Evolutionary conservation across 2,113 vertebrate species (phyloP).

Genomic region (Thryonomys swinderianus): DNA sequence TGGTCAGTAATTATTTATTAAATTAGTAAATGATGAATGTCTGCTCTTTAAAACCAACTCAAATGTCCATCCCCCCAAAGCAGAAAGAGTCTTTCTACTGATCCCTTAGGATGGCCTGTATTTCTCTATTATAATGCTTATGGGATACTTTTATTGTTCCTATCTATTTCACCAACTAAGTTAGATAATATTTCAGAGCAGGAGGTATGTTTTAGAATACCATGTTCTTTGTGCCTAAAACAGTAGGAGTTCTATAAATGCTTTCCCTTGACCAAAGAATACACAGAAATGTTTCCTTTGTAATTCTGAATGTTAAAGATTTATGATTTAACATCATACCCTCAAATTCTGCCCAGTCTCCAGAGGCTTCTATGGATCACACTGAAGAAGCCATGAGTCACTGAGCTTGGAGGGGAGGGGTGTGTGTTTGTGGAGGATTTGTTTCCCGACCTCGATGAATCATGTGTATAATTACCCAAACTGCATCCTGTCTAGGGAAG

Average conservation of each 20-base stretch:
- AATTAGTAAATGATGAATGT: not conserved
- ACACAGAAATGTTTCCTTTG: conserved; percentile 40
- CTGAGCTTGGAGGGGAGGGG: conserved; percentile 81
- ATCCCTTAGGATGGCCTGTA: not conserved
- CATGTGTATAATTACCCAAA: conserved; percentile 84
- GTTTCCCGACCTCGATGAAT: conserved; percentile 86
- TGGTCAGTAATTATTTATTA: not conserved
- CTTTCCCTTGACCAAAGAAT: not conserved
- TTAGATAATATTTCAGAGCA: not conserved
- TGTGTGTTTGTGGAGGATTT: conserved; percentile 80
- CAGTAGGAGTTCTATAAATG: conserved; percentile 4
- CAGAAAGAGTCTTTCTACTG: not conserved
- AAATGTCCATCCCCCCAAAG: not conserved
- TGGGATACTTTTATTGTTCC: not conserved
- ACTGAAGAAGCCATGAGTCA: conserved; percentile 83
- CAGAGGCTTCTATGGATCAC: conserved; percentile 59
- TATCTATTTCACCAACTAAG: not conserved
- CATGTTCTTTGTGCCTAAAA: conserved; percentile 4
- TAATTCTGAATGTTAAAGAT: conserved; percentile 42
- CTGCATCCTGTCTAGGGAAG: conserved; percentile 87
- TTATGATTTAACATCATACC: conserved; percentile 48
- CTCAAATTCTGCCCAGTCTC: conserved; percentile 50
- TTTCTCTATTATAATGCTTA: not conserved
- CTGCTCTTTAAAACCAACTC: not conserved
- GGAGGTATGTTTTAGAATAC: not conserved